Evolutionary conservation across 2,888 invertebrate genomes (phyloP), one percentile per base, ranked within the genome.

Genomic region (Ryuthela nishihirai): DNA sequence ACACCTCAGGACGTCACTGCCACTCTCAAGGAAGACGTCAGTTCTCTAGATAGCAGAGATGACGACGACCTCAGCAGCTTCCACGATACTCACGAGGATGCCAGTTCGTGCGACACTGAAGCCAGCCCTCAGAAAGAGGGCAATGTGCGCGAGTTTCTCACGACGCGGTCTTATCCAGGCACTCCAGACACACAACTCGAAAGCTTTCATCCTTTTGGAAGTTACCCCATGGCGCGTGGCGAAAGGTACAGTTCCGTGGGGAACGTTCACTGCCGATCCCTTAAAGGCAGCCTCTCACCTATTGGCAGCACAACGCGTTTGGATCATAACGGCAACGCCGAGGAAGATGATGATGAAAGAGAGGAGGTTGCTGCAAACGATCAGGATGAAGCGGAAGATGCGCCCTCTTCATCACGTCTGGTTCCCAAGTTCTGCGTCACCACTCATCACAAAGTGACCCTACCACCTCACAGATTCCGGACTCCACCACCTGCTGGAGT

Each of bases 181-280:
- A 61, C 54, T 6, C 61, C 61, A 10, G 55, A 52, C 32, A 49
- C 54, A 7, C 34, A 34, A n/a, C n/a, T n/a, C n/a, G n/a, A n/a
- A n/a, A n/a, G n/a, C n/a, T n/a, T n/a, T n/a, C 58, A 52, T n/a
- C 38, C 42, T 12, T 20, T 47, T 0, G 24, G 10, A 12, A 39
- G 39, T 3, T n/a, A 24, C 17, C 34, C 17, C 34, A 21, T 46
- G 9, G 52, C 53, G 25, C 9, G 35, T 23, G 34, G 53, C n/a
- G 53, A 59, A 24, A 47, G 53, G 35, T 44, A 53, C 21, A 53
- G 59, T 4, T 59, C 59, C 1, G 18, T 48, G 12, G 53, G 53
- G 9, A 59, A 25, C 15, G 18, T 47, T 23, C 29, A 29, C 12
- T 39, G 53, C 18, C 15, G 58, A 17, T 29, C 36, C 15, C n/a